Evolutionary conservation across 2,888 invertebrate species (phyloP).

Genomic region (Yponomeuta evonymella): DNA sequence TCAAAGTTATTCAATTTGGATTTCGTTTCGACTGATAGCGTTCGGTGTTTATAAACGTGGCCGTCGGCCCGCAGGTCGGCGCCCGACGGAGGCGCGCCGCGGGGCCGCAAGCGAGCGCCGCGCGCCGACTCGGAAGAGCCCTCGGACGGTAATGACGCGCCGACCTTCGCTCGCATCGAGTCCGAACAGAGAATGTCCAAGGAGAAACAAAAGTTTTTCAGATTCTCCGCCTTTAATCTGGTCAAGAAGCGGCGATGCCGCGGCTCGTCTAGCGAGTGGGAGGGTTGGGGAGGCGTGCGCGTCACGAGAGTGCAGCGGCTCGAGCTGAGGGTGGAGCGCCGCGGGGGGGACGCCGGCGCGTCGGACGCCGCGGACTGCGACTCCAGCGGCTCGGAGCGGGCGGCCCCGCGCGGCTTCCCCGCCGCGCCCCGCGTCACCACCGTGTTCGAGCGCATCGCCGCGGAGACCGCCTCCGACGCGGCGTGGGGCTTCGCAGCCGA

Average conservation of each 20-base stretch:
- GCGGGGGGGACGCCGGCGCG: neutral
- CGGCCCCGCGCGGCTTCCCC: conserved; percentile 24
- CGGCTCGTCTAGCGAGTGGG: conserved; percentile 56
- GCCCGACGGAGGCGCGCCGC: conserved; percentile 40
- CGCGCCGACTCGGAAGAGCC: conserved; percentile 58
- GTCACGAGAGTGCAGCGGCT: conserved; percentile 39
- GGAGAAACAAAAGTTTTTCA: conserved; percentile 92
- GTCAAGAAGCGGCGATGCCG: conserved; percentile 71
- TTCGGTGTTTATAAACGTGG: no score
- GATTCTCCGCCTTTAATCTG: conserved; percentile 86
- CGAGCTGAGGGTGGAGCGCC: neutral
- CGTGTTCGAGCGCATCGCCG: conserved; percentile 57
- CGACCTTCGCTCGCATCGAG: conserved; percentile 51
- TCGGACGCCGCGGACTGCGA: conserved; percentile 22
- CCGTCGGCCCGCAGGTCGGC: conserved; percentile 34
- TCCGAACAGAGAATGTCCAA: conserved; percentile 86
- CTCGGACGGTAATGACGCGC: conserved; percentile 65
- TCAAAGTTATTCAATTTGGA: no score
- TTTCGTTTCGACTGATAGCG: no score
- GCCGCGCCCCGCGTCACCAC: conserved; percentile 33
- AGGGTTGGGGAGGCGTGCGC: conserved; percentile 45
- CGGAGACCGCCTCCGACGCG: conserved; percentile 39
- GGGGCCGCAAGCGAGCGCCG: conserved; percentile 43
- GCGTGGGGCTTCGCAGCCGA: conserved; percentile 79
- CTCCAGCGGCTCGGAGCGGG: conserved; percentile 14